Percentiles rank a stretch among this genome's conserved stretches.
phyloP scores from a whole-genome alignment of 2,888 invertebrate genomes.

The Catotricha subobsoleta region DNA sequence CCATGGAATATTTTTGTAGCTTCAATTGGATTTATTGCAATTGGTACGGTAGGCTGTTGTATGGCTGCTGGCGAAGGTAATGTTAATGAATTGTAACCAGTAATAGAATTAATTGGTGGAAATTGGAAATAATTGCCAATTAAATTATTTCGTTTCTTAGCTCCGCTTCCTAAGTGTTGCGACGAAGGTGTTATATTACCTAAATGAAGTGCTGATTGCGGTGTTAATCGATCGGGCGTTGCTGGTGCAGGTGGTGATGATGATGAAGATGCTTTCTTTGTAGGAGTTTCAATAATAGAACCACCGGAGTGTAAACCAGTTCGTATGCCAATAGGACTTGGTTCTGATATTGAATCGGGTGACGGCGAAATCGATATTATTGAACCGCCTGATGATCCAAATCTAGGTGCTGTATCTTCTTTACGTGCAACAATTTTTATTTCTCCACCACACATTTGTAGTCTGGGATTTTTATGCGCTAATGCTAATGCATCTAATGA shows the following conservation, averaged over 20 bases:
- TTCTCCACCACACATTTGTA: slow-evolving; percentile 59
- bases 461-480: no score
- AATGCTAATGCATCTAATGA: no score
- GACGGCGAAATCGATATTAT: slow-evolving; percentile 45
- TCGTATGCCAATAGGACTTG: slow-evolving; percentile 55
- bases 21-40: slow-evolving; percentile 20
- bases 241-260: slow-evolving; percentile 34
- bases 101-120: slow-evolving; percentile 49
- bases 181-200: slow-evolving; percentile 12
- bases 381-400: slow-evolving; percentile 25
- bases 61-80: slow-evolving; percentile 34
- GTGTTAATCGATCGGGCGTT: slow-evolving; percentile 36
- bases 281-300: slow-evolving; percentile 39
- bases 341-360: slow-evolving; percentile 38
- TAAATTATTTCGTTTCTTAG: slow-evolving; percentile 26
- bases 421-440: slow-evolving; percentile 24
- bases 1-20: slow-evolving; percentile 44
- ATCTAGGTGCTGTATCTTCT: slow-evolving; percentile 18
- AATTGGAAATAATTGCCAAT: slow-evolving; percentile 34
- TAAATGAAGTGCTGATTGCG: slow-evolving; percentile 18
- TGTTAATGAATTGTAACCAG: slow-evolving; percentile 50
- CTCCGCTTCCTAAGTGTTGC: slow-evolving; percentile 16
- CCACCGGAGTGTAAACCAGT: slow-evolving; percentile 71
- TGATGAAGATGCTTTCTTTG: slow-evolving; percentile 14
- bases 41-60: slow-evolving; percentile 25